A percentile compares a stretch with the other conserved stretches of the same genome.
Evolutionary conservation across 92 coral and sea anemone genomes (phyloP).

Genomic region (Palythoa caribaeorum): DNA sequence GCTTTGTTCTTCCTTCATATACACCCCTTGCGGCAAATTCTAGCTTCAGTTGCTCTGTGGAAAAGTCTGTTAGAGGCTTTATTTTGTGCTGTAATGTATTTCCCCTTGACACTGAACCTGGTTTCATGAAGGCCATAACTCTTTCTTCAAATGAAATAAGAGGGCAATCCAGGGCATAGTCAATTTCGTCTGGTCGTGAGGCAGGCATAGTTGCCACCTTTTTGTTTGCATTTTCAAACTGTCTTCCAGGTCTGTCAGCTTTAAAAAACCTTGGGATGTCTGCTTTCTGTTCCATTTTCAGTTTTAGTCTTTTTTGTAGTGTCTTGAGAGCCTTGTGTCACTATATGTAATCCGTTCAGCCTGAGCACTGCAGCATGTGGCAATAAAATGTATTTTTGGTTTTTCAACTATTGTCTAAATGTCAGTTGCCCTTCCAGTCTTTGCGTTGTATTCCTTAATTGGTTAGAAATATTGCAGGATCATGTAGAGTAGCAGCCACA

Average conservation of each 20-base stretch:
- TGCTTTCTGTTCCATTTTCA: too few relatives aligned
- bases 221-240: neutral
- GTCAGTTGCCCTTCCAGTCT: constrained; percentile 16
- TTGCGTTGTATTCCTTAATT: neutral
- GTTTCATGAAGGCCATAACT: neutral
- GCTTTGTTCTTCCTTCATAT: constrained; percentile 19
- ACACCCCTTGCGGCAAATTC: constrained; percentile 31
- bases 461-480: neutral
- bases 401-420: neutral
- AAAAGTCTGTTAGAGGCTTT: neutral
- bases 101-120: neutral
- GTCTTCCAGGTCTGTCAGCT: neutral
- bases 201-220: too few relatives aligned
- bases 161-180: neutral
- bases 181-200: neutral
- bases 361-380: neutral
- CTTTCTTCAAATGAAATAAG: neutral
- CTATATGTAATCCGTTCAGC: neutral
- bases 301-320: neutral
- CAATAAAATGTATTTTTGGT: neutral
- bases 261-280: neutral
- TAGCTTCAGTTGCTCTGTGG: constrained; percentile 11
- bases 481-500: constrained; percentile 20
- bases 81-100: neutral
- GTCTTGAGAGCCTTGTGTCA: neutral